Evolutionary conservation across 1,140 invertebrate genomes (phyloP).

Genomic region (Dufourea novaeangliae): DNA sequence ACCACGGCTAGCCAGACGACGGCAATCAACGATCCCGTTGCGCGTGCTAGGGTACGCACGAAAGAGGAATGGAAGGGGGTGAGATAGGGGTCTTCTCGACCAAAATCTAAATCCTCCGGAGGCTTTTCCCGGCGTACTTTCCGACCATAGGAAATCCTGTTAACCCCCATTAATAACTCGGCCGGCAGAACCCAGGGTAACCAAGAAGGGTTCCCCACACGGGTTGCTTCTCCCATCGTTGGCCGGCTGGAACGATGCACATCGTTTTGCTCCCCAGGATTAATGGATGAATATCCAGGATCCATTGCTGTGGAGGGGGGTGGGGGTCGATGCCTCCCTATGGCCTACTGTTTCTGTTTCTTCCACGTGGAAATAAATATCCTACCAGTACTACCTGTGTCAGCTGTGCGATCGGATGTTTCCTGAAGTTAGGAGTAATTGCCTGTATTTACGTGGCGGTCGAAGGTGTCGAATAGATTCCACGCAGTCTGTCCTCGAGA

Average conservation of each 20-base stretch:
- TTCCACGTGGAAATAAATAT: conserved; percentile 34
- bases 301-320: conserved; percentile 13
- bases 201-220: conserved; percentile 56
- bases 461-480: too few relatives aligned
- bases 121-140: conserved; percentile 66
- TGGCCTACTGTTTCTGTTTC: conserved; percentile 40
- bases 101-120: conserved; percentile 69
- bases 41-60: too few relatives aligned
- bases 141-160: conserved; percentile 71
- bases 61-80: too few relatives aligned
- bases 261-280: conserved; percentile 65
- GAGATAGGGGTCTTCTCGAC: too few relatives aligned
- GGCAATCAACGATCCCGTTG: too few relatives aligned
- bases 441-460: too few relatives aligned
- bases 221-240: conserved; percentile 39
- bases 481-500: too few relatives aligned
- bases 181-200: conserved; percentile 51
- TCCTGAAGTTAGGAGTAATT: too few relatives aligned
- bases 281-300: conserved; percentile 65
- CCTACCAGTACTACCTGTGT: not conserved
- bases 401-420: too few relatives aligned
- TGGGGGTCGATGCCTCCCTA: conserved; percentile 24
- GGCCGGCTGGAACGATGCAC: conserved; percentile 46
- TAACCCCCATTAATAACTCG: conserved; percentile 74
- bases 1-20: too few relatives aligned